phyloP scores from a whole-genome alignment of 2,113 vertebrate genomes.

The Neomonachus schauinslandi region DNA sequence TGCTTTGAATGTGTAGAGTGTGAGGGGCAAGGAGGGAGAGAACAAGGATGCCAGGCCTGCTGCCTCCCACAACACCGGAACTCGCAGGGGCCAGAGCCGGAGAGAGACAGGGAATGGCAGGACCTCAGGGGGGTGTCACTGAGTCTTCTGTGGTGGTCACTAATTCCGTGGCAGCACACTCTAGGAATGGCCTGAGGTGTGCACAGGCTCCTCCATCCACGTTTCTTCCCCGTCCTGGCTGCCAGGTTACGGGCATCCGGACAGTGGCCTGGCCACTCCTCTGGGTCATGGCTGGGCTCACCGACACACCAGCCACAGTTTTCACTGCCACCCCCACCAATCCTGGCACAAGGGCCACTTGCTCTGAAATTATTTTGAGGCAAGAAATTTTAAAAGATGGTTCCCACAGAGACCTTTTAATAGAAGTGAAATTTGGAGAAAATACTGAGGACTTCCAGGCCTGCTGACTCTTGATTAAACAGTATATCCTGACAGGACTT shows the following conservation, averaged over 20 bases:
- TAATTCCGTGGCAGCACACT: rapidly evolving
- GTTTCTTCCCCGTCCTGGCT: constrained; percentile 9
- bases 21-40: neutral
- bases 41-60: rapidly evolving
- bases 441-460: constrained; percentile 67
- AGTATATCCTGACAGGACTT: constrained; percentile 88
- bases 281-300: neutral
- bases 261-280: constrained; percentile 43
- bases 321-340: neutral
- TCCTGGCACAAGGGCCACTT: constrained; percentile 62
- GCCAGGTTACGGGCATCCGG: neutral
- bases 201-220: neutral
- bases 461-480: constrained; percentile 86
- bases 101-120: rapidly evolving
- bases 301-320: neutral
- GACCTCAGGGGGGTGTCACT: rapidly evolving
- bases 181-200: neutral
- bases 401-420: constrained; percentile 91
- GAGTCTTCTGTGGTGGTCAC: rapidly evolving
- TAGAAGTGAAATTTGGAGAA: constrained; percentile 85
- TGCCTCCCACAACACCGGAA: rapidly evolving
- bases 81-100: rapidly evolving
- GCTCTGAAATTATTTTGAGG: constrained; percentile 75
- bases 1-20: neutral
- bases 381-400: constrained; percentile 87